These are phyloP conservation scores for Sitta europaea DNA, from an alignment of 2,113 vertebrate genomes.

Conservation along the genomic window DNA sequence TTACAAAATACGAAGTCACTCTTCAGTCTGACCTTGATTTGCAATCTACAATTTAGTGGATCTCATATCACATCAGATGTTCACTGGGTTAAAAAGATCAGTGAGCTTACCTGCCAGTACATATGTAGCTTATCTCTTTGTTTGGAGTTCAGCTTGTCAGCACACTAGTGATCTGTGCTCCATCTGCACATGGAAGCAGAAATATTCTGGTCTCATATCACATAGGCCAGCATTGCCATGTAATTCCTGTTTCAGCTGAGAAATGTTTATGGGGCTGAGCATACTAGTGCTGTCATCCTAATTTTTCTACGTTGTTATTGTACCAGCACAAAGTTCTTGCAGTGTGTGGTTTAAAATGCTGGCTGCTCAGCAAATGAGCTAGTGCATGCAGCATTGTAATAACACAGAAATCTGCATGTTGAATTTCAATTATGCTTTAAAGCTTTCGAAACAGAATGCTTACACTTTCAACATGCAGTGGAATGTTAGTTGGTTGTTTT, in stretches of 20 bases:
- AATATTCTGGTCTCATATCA: background rate
- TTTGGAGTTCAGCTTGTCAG: conserved; percentile 51
- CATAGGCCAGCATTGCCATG: background rate
- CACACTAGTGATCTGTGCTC: conserved; percentile 20
- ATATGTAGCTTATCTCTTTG: conserved; percentile 25
- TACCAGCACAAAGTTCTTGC: conserved; percentile 57
- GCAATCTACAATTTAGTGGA: conserved; percentile 17
- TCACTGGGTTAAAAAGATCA: conserved; percentile 59
- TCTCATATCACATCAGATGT: conserved; percentile 39
- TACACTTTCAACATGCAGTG: conserved; percentile 18
- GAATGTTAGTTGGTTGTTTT: background rate
- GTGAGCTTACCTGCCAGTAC: conserved; percentile 48
- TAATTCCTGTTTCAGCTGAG: conserved; percentile 25
- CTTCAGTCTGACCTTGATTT: conserved; percentile 55
- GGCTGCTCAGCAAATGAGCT: conserved; percentile 63
- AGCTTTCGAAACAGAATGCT: conserved; percentile 26
- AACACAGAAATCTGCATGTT: conserved; percentile 57
- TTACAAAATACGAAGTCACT: background rate
- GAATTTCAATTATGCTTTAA: conserved; percentile 48
- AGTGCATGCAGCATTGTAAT: conserved; percentile 50
- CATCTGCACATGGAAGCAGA: conserved; percentile 5
- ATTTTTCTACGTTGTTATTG: conserved; percentile 47
- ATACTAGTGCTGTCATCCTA: conserved; percentile 42
- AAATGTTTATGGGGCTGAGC: conserved; percentile 29
- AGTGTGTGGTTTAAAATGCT: conserved; percentile 54